Base-by-base conservation (phyloP, 1,140 invertebrate species). In the Physella acuta region DNA sequence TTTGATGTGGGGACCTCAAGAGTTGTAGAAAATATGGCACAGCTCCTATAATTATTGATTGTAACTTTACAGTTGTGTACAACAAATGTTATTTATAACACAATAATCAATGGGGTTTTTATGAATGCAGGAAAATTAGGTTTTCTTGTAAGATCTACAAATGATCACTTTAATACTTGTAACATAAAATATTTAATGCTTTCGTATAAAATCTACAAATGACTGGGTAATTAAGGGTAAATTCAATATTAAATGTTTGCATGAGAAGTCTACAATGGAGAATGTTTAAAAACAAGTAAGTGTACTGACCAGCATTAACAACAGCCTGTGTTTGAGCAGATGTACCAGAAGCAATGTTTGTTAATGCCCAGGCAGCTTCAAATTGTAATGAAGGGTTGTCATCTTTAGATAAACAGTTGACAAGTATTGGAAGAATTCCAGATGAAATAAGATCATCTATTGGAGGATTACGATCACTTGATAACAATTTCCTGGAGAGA, bases 301-400 rank as follows among this genome's bases (percentile, higher is more conserved):
- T n/a, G n/a, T n/a, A 70, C 73, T 62, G 74, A 85, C 84, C 85
- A 37, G 94, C 94, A 74, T 89, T 88, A 3, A 99, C 95, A 31
- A 99, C 96, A 84, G 95, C 90, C 73, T 97, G 94, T 28, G 97
- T 99, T 87, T 99, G 97, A 75, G 89, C 88, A 0, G 95, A 96
- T 55, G 94, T 98, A 61, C 97, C 97, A 17, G 94, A 97, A 3
- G 97, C 97, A 80, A 99, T 99, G 82, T 99, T 99, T 74, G 97
- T 99, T 70, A 99, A 87, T 58, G 97, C 97, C 97, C 97, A 99
- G 20, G 97, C 95, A 71, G 97, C 95, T 88, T 99, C 97, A 86
- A 99, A 99, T 86, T 99, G 97, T 71, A 99, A 86, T 64, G 91
- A 90, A 53, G 95, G 92, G 60, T 79, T 80, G 62, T 83, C 92